A percentile compares a stretch with the other conserved stretches of the same genome.
phyloP scores from a whole-genome alignment of 2,797 vertebrate genomes.

The Sparidentex hasta region DNA sequence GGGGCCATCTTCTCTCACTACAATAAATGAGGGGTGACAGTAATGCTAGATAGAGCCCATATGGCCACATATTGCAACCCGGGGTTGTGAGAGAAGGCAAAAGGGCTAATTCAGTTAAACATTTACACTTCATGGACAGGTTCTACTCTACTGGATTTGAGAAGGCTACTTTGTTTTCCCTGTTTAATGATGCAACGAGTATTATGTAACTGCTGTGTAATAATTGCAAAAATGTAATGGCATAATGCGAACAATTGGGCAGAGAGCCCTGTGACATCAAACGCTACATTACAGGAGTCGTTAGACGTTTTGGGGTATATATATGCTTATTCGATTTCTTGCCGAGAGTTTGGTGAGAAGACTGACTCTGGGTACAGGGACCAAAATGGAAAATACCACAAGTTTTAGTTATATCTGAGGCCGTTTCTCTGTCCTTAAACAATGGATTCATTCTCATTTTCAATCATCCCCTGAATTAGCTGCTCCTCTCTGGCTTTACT shows the following conservation, averaged over 20 bases:
- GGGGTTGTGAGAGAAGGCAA: conserved; percentile 37
- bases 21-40: conserved; percentile 80
- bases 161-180: conserved; percentile 36
- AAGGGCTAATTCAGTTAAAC: conserved; percentile 67
- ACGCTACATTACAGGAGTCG: not conserved
- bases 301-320: not conserved
- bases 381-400: not conserved
- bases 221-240: conserved; percentile 34
- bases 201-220: conserved; percentile 24
- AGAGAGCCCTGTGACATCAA: not conserved
- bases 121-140: conserved; percentile 50
- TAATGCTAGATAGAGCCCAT: conserved; percentile 78
- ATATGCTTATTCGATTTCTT: not conserved
- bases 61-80: conserved; percentile 76
- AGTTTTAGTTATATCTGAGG: not conserved
- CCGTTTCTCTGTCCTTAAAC: not conserved
- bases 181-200: conserved; percentile 40
- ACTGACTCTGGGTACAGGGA: not conserved
- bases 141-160: conserved; percentile 57
- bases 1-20: conserved; percentile 66
- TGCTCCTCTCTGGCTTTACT: not conserved
- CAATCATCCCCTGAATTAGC: not conserved
- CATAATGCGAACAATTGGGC: not conserved
- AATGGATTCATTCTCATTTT: not conserved
- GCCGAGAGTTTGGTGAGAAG: not conserved